Percentiles rank a stretch among this genome's conserved stretches.
These are phyloP conservation scores for Adelphocoris suturalis DNA, from an alignment of 2,888 invertebrate genomes.

Conservation along the genomic window DNA sequence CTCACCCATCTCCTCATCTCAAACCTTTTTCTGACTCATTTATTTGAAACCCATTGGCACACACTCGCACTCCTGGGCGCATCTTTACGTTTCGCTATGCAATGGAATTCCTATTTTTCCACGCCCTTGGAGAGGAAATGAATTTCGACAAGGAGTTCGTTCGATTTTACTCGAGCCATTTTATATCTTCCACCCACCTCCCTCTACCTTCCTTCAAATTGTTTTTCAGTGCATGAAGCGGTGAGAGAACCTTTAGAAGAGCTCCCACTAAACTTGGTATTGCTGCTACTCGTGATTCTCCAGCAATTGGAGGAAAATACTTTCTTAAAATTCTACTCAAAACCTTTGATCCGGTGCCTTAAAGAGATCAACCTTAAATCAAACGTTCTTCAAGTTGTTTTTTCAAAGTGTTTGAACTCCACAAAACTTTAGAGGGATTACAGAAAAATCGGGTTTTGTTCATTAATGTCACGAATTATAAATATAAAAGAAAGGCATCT, in stretches of 20 bases:
- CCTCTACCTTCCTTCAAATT: not conserved
- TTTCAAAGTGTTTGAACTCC: too few species aligned
- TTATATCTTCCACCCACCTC: not conserved
- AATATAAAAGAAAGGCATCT: too few species aligned
- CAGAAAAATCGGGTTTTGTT: too few species aligned
- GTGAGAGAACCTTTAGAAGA: not conserved
- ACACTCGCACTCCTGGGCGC: slow-evolving; percentile 1
- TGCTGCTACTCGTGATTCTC: not conserved
- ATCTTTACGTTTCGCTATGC: slow-evolving; percentile 34
- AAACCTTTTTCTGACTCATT: slow-evolving; percentile 34
- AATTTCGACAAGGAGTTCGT: not conserved
- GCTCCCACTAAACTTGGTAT: not conserved
- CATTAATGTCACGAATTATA: too few species aligned
- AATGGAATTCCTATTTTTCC: slow-evolving; percentile 22
- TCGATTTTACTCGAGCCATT: slow-evolving; percentile 3
- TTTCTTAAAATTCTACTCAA: too few species aligned
- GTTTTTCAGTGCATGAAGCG: not conserved
- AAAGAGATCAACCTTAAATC: too few species aligned
- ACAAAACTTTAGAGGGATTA: too few species aligned
- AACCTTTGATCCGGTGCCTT: too few species aligned
- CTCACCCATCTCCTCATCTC: not conserved
- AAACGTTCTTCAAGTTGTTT: too few species aligned
- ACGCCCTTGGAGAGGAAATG: not conserved
- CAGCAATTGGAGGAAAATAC: too few species aligned
- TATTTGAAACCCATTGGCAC: slow-evolving; percentile 36